Evolutionary conservation across 2,888 invertebrate genomes (phyloP), one percentile per base, ranked within the genome.

Genomic region (Leptopilina syphax): DNA sequence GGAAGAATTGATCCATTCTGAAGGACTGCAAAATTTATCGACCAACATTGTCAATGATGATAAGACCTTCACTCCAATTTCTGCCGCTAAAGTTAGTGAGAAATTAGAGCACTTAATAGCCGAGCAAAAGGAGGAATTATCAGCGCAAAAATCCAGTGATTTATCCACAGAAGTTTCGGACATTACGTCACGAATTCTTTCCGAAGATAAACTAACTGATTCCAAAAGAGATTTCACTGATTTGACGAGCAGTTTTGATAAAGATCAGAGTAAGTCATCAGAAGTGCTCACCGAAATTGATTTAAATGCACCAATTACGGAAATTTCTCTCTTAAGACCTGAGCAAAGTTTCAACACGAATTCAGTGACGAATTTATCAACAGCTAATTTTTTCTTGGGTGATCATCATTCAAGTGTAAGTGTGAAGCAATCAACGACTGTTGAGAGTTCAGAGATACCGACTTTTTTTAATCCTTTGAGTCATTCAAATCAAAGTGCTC

Each of bases 21-120:
- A 27, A 18, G n/a, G 7, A 34, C 4, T n/a, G 57, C 41, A 77
- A 67, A 50, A 50, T 50, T 50, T 3, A 10, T 10, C 44, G 12
- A 5, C 57, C 12, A 24, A 4, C 12, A 6, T 12, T 12, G 18
- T 13, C 18, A 27, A 13, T 44, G 67, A 68, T 1, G 83, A 82
- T 54, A 81, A 85, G 60, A 86, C 84, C 50, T 90, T 89, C 67
- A 84, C 86, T 24, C 88, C 89, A 0, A 87, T 89, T 68, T 90
- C 88, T 9, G 90, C 89, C 24, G 88, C 89, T 44, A 87, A 88
- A 81, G 89, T 91, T 0, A 87, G 88, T 1, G 89, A 90, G 70
- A 91, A 89, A 68, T 88, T 91, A 65, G 90, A 91, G 80, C 86
- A 91, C 79, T 80, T 91, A 44, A 86, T 90, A 13, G 86, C 85